Evolutionary conservation across 2,888 invertebrate species (phyloP), one percentile per base, ranked within the genome.

Genomic region (Galerucella nymphaeae): DNA sequence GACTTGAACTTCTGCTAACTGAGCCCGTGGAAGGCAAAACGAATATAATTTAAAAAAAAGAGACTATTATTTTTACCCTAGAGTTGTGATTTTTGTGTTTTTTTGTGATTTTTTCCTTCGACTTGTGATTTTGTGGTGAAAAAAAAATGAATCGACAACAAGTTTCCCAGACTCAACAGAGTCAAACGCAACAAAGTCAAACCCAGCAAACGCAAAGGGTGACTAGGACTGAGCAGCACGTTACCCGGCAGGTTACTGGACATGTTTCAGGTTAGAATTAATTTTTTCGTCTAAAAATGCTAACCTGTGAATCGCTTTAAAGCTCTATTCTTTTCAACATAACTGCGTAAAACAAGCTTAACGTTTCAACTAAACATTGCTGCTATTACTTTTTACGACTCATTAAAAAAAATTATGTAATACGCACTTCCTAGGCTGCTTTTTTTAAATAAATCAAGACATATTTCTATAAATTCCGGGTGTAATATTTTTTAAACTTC

Each of bases 131-230:
- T 84, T 85, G 85, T 86, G 85, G 84, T 83, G 88, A 86, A 85
- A 87, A 45, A 14, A 48, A n/a, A 53, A 94, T 94, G 94, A 92
- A 93, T 91, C 93, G 93, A 90, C 93, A 93, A 89, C 90, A 90
- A 85, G 79, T 79, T 82, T 80, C 81, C 67, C 78, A 81, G 75
- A 82, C 80, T 77, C 84, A 83, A 75, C 89, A 88, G 83, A 82
- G 77, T 76, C 89, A 89, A 81, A 88, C 87, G 80, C 85, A 86
- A 79, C 88, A 88, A 77, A 86, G 86, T 64, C 88, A 85, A 66
- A 84, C 83, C 72, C 87, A 86, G 78, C 87, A 87, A 80, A 88
- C 90, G 58, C 89, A 90, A 85, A 88, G 89, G 85, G 89, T 90
- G 84, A 90, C 90, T 86, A 89, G 91, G 85, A 93, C 93, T 81